A percentile compares a stretch with the other conserved stretches of the same genome.
These are phyloP conservation scores for Copsychus sechellarum DNA, from an alignment of 2,113 vertebrate species.

Conservation along the genomic window DNA sequence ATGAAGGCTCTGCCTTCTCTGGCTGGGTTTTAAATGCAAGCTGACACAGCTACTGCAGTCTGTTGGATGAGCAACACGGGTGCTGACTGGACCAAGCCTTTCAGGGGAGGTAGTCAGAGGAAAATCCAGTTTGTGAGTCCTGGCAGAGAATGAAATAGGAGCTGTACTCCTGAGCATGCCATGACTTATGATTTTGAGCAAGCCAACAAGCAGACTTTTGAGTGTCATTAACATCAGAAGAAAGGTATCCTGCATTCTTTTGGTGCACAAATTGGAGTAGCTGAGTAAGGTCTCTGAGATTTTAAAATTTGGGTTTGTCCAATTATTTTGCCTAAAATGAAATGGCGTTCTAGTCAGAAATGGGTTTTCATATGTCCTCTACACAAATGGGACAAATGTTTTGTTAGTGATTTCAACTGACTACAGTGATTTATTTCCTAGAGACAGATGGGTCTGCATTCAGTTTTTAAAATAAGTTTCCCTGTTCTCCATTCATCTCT, in stretches of 20 bases:
- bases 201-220: background rate
- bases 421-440: background rate
- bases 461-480: background rate
- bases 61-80: background rate
- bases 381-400: background rate
- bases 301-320: background rate
- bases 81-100: background rate
- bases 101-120: background rate
- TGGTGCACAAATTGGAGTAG: background rate
- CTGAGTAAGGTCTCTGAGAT: background rate
- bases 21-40: background rate
- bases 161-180: background rate
- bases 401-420: background rate
- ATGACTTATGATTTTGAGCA: background rate
- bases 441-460: background rate
- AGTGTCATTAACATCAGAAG: background rate
- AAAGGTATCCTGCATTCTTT: background rate
- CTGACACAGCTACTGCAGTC: background rate
- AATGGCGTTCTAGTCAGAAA: background rate
- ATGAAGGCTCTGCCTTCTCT: background rate
- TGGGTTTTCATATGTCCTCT: background rate
- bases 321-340: background rate
- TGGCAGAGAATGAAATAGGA: background rate
- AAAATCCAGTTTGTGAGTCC: conserved; percentile 4
- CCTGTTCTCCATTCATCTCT: background rate